Evolutionary conservation across 2,888 invertebrate genomes (phyloP).

Genomic region (Spilosoma lubricipeda): DNA sequence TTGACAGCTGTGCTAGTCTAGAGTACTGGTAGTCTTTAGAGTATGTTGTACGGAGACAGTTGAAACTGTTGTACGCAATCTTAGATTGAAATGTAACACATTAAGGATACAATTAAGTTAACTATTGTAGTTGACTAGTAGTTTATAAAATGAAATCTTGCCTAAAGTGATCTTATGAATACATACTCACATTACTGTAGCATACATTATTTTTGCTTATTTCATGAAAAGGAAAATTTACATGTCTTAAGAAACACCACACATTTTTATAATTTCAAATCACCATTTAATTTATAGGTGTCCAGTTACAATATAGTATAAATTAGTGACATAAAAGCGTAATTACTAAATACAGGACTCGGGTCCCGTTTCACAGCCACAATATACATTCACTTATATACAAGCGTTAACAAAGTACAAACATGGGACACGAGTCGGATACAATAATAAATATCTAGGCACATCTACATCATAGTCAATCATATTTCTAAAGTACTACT

Average conservation of each 20-base stretch:
- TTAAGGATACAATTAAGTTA: slow-evolving; percentile 36
- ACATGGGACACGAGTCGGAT: slow-evolving; percentile 64
- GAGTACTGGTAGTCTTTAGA: background rate
- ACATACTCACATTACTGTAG: slow-evolving; percentile 25
- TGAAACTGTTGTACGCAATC: slow-evolving; percentile 18
- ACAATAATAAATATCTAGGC: slow-evolving; percentile 67
- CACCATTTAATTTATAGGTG: slow-evolving; percentile 49
- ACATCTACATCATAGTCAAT: slow-evolving; percentile 63
- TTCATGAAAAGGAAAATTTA: slow-evolving; percentile 19
- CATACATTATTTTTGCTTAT: slow-evolving; percentile 19
- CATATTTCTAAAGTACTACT: slow-evolving; percentile 57
- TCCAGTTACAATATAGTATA: slow-evolving; percentile 65
- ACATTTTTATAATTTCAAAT: slow-evolving; percentile 42
- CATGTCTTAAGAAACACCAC: slow-evolving; percentile 23
- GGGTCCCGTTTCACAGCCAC: slow-evolving; percentile 83
- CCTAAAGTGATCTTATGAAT: slow-evolving; percentile 41
- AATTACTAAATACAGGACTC: slow-evolving; percentile 77
- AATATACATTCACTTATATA: slow-evolving; percentile 79
- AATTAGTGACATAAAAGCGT: slow-evolving; percentile 83
- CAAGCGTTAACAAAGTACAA: slow-evolving; percentile 80
- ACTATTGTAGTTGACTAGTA: slow-evolving; percentile 73
- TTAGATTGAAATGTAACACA: slow-evolving; percentile 30
- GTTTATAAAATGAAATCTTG: slow-evolving; percentile 52
- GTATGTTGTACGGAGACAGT: slow-evolving; percentile 9
- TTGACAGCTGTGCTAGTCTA: slow-evolving; percentile 27